These are phyloP conservation scores for Trachymyrmex septentrionalis DNA, from an alignment of 1,140 invertebrate species.

Conservation along the genomic window DNA sequence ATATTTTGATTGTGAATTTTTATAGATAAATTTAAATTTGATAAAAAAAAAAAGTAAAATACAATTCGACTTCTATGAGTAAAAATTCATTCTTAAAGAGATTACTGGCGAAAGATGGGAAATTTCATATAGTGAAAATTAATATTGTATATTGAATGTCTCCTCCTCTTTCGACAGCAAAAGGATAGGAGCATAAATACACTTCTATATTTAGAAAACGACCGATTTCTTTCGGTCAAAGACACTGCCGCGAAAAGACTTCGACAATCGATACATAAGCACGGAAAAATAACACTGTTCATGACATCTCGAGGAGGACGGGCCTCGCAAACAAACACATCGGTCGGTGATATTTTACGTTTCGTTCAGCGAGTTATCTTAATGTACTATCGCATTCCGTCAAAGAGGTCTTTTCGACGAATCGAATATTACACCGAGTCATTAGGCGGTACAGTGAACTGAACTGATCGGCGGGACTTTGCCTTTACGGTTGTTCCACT, in stretches of 20 bases:
- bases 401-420: neutral
- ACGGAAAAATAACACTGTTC: constrained; percentile 3
- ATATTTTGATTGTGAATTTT: no score
- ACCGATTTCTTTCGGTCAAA: constrained; percentile 42
- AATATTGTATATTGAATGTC: neutral
- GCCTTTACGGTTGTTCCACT: constrained; percentile 32
- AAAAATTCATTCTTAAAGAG: no score
- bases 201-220: constrained; percentile 23
- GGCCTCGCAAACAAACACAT: constrained; percentile 42
- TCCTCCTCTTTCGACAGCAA: neutral
- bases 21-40: no score
- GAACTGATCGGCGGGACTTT: neutral
- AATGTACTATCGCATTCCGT: neutral
- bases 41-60: no score
- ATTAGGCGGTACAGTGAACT: neutral
- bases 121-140: no score
- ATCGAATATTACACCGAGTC: neutral
- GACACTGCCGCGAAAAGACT: neutral
- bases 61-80: no score
- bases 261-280: constrained; percentile 17
- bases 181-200: neutral
- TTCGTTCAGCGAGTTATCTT: constrained; percentile 2
- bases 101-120: no score
- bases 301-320: constrained; percentile 15
- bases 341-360: constrained; percentile 1